Evolutionary conservation across 1,140 invertebrate genomes (phyloP).

Genomic region (Bombus cullumanus): DNA sequence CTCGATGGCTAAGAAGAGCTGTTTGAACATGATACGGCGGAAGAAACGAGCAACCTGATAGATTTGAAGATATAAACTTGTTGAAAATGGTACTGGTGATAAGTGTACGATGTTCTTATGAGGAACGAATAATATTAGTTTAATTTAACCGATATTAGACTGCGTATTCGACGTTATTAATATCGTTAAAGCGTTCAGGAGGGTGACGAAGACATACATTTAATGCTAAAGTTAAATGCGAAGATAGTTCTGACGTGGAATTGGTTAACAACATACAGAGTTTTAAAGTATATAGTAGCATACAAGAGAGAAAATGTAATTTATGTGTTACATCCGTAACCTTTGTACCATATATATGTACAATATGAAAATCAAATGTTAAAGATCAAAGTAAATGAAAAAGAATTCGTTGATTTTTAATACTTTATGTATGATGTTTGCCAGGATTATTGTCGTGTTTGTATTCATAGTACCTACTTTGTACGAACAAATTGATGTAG

Average conservation of each 20-base stretch:
- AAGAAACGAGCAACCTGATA: too few species aligned
- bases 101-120: too few species aligned
- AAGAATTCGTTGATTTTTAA: background rate
- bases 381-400: background rate
- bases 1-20: background rate
- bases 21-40: background rate
- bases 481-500: background rate
- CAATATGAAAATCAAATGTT: background rate
- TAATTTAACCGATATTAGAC: too few species aligned
- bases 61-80: too few species aligned
- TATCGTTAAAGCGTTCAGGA: background rate
- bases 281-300: background rate
- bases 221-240: background rate
- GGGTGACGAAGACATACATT: rapidly evolving
- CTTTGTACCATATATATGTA: background rate
- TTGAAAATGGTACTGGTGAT: background rate
- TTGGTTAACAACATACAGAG: background rate
- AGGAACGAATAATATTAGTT: too few species aligned
- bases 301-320: background rate
- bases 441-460: background rate
- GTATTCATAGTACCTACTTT: background rate
- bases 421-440: background rate
- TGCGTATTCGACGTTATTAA: too few species aligned
- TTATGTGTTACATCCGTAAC: too few species aligned
- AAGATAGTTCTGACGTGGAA: background rate